These are phyloP conservation scores for Notodonta ziczac DNA, from an alignment of 2,888 invertebrate species.

Conservation along the genomic window DNA sequence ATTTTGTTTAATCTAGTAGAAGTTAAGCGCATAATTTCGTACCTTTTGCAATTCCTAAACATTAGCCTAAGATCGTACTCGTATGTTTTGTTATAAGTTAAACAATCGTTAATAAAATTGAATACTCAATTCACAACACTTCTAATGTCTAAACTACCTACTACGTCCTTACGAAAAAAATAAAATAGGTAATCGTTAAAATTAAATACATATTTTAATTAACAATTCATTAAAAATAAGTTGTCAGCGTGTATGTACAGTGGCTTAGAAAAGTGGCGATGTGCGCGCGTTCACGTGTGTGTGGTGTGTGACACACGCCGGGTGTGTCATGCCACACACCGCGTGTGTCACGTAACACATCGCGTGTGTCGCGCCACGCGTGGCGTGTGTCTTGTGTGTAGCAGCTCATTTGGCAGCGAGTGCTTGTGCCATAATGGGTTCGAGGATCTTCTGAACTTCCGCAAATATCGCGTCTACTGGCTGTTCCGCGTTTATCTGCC, in stretches of 20 bases:
- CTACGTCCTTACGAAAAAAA: background rate
- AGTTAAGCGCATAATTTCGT: constrained; percentile 33
- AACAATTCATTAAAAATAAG: constrained; percentile 31
- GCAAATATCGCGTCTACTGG: constrained; percentile 90
- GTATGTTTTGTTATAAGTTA: constrained; percentile 33
- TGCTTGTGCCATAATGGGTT: constrained; percentile 68
- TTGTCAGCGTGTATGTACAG: constrained; percentile 41
- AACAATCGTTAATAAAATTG: constrained; percentile 29
- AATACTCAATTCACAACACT: constrained; percentile 9
- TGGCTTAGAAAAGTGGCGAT: constrained; percentile 16
- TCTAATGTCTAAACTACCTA: background rate
- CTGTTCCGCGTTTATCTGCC: constrained; percentile 93
- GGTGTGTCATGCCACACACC: background rate
- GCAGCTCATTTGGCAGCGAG: background rate
- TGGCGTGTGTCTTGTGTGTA: background rate
- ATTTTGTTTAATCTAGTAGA: constrained; percentile 20
- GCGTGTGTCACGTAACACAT: background rate
- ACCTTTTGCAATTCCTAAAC: constrained; percentile 10
- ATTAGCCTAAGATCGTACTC: constrained; percentile 37
- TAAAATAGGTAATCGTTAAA: background rate
- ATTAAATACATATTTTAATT: constrained; percentile 17
- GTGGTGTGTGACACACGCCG: too few species aligned
- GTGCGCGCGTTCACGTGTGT: background rate
- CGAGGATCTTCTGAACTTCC: constrained; percentile 86
- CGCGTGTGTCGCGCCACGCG: background rate